Base-by-base conservation (phyloP, 1,140 invertebrate genomes). In the Eupeodes corollae region DNA sequence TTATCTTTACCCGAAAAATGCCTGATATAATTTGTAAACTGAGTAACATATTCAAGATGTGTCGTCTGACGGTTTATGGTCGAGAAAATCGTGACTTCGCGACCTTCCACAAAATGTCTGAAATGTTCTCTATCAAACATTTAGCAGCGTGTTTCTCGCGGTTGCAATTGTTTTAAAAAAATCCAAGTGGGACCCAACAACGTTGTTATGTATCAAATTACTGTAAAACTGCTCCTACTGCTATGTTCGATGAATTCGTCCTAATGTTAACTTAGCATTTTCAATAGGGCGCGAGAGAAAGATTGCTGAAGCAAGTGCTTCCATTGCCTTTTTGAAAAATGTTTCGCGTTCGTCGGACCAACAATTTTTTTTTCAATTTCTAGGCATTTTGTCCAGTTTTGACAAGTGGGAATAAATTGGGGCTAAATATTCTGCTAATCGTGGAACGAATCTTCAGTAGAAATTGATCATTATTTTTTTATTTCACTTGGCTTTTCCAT, bases 391-490 rank as follows among this genome's bases (percentile, higher is more conserved):
- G n/a, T n/a, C n/a, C n/a, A 9, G 33, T 34, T n/a, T 10, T 10
- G n/a, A n/a, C n/a, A n/a, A n/a, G n/a, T n/a, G n/a, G n/a, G n/a
- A n/a, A n/a, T n/a, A n/a, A n/a, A n/a, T n/a, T n/a, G n/a, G 9
- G 13, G 54, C 50, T 53, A 61, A 65, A 0, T 50, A 13, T 18
- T 50, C 40, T 2, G 64, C 61, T 1, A 58, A 56, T 1, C 53
- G 34, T 6, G 54, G 57, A 15, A 70, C 15, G 47, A 55, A 66
- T 16, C 52, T 41, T 19, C 61, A 34, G 40, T 68, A 68, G 51
- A 63, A 71, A 48, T 67, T 64, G 5, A 66, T 1, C 51, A 65
- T 57, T n/a, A n/a, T n/a, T n/a, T n/a, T n/a, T n/a, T n/a, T n/a
- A n/a, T n/a, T n/a, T n/a, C n/a, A n/a, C n/a, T n/a, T n/a, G n/a